phyloP scores from a whole-genome alignment of 2,797 vertebrate species.

The Nannoperca australis region DNA sequence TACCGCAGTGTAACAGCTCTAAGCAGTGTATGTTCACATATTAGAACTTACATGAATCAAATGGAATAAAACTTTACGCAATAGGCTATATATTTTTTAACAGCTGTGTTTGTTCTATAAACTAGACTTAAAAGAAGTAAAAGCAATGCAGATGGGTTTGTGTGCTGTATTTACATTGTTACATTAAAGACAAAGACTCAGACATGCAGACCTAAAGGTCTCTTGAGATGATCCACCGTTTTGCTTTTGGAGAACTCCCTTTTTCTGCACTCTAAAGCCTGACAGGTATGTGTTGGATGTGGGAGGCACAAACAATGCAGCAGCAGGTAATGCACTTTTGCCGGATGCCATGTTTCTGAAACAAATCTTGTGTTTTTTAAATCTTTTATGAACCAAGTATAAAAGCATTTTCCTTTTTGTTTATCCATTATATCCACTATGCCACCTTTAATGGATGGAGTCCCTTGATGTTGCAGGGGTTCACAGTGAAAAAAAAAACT shows the following conservation, averaged over 20 bases:
- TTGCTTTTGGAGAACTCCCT: conserved; percentile 16
- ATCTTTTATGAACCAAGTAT: conserved; percentile 51
- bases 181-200: conserved; percentile 26
- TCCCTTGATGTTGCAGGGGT: background rate
- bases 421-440: background rate
- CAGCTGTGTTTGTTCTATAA: background rate
- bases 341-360: conserved; percentile 23
- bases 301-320: conserved; percentile 28
- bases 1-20: background rate
- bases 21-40: background rate
- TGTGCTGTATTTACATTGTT: conserved; percentile 6
- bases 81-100: background rate
- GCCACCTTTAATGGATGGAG: background rate
- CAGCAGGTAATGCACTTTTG: conserved; percentile 28
- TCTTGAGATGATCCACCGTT: conserved; percentile 28
- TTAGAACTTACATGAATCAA: background rate
- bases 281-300: conserved; percentile 33
- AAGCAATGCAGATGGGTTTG: background rate
- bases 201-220: conserved; percentile 20
- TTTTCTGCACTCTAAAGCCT: conserved; percentile 30
- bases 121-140: background rate
- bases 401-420: conserved; percentile 29
- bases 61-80: background rate
- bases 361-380: conserved; percentile 39
- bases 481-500: background rate